Base-by-base conservation (phyloP, 2,888 invertebrate genomes). In the Drosophila mettleri region DNA sequence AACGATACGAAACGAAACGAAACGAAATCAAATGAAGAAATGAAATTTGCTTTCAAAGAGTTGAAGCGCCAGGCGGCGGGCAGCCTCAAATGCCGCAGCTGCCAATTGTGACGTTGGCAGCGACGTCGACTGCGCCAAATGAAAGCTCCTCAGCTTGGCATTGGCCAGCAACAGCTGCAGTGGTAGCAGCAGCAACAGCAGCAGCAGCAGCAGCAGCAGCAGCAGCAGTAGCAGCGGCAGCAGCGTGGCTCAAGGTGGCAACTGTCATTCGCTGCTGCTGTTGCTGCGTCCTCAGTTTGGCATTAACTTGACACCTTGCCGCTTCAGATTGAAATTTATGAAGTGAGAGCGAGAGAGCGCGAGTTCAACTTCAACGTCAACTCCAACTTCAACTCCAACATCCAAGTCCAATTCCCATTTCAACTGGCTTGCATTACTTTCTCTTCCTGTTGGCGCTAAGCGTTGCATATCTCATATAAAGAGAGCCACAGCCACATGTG, bases 21-120 rank as follows among this genome's bases (percentile, higher is more conserved):
- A 80, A 86, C 73, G 80, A 87, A 88, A 85, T 86, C 85, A 88
- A 88, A 88, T 88, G 84, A 88, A 88, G 81, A 88, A 86, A 88
- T 88, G 89, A 86, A 86, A 86, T 87, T 87, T 78, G 86, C 86
- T 86, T 86, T 86, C 52, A 52, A 52, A 38, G 52, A 38, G 49
- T 59, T 63, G 34, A 48, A 48, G 48, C 43, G 43, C 43, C 43
- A 43, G 43, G 43, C 41, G 18, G 33, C 7, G 5, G 31, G 4
- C 78, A 74, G 64, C 31, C 52, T 49, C 74, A 54, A 69, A 73
- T 75, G 71, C 57, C 46, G 58, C 48, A 77, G 62, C 60, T 66
- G 72, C 72, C 71, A 71, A 55, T 67, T 67, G 58, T 51, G 63
- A 54, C 54, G 62, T 34, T 46, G 22, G 27, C 72, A 48, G 55